phyloP scores from a whole-genome alignment of 1,140 invertebrate genomes.

The Pseudachorutes palmiensis region DNA sequence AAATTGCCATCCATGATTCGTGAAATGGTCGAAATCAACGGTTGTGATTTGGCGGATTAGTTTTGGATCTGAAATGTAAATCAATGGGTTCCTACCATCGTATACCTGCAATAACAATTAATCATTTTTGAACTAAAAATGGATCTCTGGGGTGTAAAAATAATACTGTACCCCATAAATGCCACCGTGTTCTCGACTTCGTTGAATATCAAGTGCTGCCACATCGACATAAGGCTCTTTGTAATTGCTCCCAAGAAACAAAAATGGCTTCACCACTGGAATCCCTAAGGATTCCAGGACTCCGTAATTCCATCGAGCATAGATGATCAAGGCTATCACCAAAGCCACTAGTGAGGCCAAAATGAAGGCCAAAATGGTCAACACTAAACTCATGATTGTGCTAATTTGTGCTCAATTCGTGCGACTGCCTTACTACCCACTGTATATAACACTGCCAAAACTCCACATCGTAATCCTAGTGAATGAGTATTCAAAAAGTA shows the following conservation, averaged over 20 bases:
- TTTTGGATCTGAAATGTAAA: constrained; percentile 43
- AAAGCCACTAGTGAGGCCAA: not conserved
- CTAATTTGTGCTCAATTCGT: no score
- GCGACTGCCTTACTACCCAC: no score
- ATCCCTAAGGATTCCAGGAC: constrained; percentile 16
- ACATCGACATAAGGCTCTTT: not conserved
- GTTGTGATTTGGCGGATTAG: constrained; percentile 46
- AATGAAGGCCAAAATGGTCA: not conserved
- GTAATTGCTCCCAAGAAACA: constrained; percentile 23
- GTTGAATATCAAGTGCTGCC: constrained; percentile 11
- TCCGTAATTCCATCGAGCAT: constrained; percentile 24
- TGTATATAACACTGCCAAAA: no score
- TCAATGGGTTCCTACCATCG: constrained; percentile 6
- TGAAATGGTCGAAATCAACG: constrained; percentile 47
- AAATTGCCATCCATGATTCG: constrained; percentile 41
- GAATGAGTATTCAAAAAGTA: no score
- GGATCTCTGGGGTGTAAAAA: not conserved
- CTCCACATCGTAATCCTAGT: no score
- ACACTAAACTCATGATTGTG: not conserved
- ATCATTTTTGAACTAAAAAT: constrained; percentile 35
- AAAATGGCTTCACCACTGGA: constrained; percentile 21
- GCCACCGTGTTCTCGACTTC: constrained; percentile 15
- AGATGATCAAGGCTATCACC: not conserved
- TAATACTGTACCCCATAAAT: constrained; percentile 18
- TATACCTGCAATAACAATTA: constrained; percentile 19